Conservation (phyloP, 2,797 vertebrate species). For the Rallus crepitans region DNA sequence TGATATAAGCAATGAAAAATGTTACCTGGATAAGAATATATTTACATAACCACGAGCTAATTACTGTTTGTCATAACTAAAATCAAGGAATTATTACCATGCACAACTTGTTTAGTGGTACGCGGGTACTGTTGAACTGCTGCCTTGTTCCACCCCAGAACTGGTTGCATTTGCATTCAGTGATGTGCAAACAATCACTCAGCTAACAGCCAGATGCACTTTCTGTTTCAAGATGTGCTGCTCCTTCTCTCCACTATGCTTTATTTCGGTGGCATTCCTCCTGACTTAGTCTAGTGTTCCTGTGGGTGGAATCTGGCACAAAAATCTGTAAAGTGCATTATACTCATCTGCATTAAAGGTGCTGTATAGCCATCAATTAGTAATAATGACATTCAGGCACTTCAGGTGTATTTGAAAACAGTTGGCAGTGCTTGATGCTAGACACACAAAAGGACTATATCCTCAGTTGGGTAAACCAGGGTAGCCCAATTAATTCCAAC, state of each 20-base stretch:
- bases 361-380: slow-evolving; percentile 9
- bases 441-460: background rate
- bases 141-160: background rate
- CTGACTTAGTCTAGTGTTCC: background rate
- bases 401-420: slow-evolving; percentile 49
- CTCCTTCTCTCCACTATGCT: background rate
- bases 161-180: background rate
- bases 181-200: background rate
- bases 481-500: background rate
- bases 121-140: background rate
- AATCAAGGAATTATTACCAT: slow-evolving; percentile 43
- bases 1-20: slow-evolving; percentile 22
- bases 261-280: background rate
- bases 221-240: background rate
- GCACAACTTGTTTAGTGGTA: slow-evolving; percentile 24
- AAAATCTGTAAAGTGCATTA: background rate
- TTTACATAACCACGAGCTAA: slow-evolving; percentile 40
- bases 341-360: slow-evolving; percentile 32
- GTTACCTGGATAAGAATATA: slow-evolving; percentile 47
- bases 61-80: slow-evolving; percentile 51
- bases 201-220: background rate
- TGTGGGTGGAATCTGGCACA: slow-evolving; percentile 33
- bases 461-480: background rate
- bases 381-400: slow-evolving; percentile 1
- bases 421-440: background rate